These are phyloP conservation scores for Drosophila emarginata DNA, from an alignment of 2,888 invertebrate genomes.

Conservation along the genomic window DNA sequence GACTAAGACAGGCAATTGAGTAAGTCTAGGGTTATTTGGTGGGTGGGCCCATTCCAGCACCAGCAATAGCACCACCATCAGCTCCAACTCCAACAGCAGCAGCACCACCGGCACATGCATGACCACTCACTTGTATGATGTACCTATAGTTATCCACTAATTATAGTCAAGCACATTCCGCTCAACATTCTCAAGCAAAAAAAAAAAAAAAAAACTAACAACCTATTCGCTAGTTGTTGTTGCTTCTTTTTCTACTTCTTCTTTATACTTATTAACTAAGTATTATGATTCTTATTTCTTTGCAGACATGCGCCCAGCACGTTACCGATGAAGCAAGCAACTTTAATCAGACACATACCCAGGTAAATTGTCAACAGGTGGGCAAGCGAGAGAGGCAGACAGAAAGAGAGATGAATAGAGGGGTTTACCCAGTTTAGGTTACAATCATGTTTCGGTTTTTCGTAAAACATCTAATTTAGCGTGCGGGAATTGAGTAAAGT, in stretches of 20 bases:
- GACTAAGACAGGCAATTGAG: conserved; percentile 38
- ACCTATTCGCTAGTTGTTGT: conserved; percentile 37
- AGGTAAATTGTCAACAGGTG: conserved; percentile 68
- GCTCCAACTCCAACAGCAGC: conserved; percentile 10
- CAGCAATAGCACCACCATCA: neutral
- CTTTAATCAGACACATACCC: conserved; percentile 72
- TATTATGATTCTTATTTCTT: conserved; percentile 23
- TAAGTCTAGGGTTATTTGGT: conserved; percentile 29
- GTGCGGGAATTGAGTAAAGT: conserved; percentile 59
- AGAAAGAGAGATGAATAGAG: conserved; percentile 16
- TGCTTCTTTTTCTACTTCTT: conserved; percentile 1
- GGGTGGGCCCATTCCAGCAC: conserved; percentile 25
- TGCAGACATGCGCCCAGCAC: conserved; percentile 70
- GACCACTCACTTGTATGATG: conserved; percentile 39
- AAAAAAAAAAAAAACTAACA: conserved; percentile 44
- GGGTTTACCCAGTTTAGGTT: conserved; percentile 46
- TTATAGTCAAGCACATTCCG: conserved; percentile 60
- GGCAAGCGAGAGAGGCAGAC: neutral
- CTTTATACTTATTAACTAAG: conserved; percentile 37
- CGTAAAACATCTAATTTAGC: conserved; percentile 57
- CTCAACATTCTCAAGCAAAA: conserved; percentile 46
- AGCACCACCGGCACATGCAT: conserved; percentile 35
- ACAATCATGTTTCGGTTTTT: conserved; percentile 42
- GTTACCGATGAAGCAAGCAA: conserved; percentile 71
- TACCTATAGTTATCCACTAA: conserved; percentile 61